Evolutionary conservation across 2,113 vertebrate species (phyloP), one percentile per base, ranked within the genome.

Genomic region (Ailurus styani): DNA sequence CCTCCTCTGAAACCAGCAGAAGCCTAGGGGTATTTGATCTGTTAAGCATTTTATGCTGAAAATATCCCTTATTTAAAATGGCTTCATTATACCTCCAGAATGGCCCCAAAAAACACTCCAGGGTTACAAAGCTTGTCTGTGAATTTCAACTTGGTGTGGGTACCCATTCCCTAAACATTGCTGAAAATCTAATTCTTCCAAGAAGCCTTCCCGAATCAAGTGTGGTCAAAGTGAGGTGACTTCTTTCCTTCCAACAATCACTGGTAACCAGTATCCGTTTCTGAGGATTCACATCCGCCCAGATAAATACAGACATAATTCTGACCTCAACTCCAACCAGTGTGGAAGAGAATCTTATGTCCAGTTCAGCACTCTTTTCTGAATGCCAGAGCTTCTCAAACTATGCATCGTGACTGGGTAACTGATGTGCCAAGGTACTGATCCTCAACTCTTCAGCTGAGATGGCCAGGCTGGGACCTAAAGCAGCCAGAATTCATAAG

Each of bases 31-130:
- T 85, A 83, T 98, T 97, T 98, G 97, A 98, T 98, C 97, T 96
- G 47, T 54, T 79, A 90, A 90, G 90, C 85, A 97, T 96, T 97
- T 97, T 94, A 79, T 93, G 91, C 91, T 96, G 60, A 94, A 97
- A 98, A 97, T 96, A 97, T 62, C 96, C 62, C 90, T 82, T 89
- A 98, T 97, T 97, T 97, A 96, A 97, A 97, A 97, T 62, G 85
- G 91, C 82, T 97, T 97, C 93, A 93, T 97, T 97, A 97, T 72
- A 45, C 68, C 64, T 95, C 50, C 45, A 81, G 66, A 96, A 78
- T n/a, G 47, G 77, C 85, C 86, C 87, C 95, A 96, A 92, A 98
- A 47, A 75, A 75, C 92, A 95, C 78, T 87, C 81, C 55, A 81
- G 89, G 79, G 94, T 90, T 84, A 60, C 54, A 57, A 57, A 7